phyloP scores from a whole-genome alignment of 2,797 vertebrate species.

The Tamandua tetradactyla region DNA sequence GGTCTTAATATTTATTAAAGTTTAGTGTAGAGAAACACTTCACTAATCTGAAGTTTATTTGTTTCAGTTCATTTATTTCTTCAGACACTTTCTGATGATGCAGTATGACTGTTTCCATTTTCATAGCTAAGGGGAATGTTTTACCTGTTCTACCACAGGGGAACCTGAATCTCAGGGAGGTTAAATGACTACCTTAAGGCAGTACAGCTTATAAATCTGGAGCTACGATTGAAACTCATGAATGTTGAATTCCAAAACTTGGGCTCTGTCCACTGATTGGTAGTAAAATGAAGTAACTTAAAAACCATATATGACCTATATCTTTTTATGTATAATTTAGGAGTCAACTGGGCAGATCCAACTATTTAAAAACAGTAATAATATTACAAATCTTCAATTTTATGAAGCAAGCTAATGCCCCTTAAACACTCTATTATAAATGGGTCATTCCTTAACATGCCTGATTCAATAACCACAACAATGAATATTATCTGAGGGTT shows the following conservation, averaged over 20 bases:
- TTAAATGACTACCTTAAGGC: background rate
- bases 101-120: background rate
- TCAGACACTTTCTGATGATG: background rate
- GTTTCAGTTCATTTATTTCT: no score
- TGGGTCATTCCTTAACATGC: background rate
- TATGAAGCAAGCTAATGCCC: background rate
- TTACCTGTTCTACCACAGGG: background rate
- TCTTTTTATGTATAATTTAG: background rate
- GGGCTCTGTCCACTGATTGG: background rate
- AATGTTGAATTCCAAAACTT: background rate
- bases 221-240: background rate
- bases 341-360: background rate
- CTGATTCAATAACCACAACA: background rate
- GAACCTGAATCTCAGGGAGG: no score
- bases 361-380: background rate
- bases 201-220: background rate
- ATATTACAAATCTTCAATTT: background rate
- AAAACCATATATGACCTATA: background rate
- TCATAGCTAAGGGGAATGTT: background rate
- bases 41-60: background rate
- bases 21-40: background rate
- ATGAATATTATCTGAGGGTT: background rate
- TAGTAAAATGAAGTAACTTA: background rate
- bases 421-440: background rate
- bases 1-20: background rate